These are phyloP conservation scores for Baccha elongata DNA, from an alignment of 2,888 invertebrate genomes.

Conservation along the genomic window DNA sequence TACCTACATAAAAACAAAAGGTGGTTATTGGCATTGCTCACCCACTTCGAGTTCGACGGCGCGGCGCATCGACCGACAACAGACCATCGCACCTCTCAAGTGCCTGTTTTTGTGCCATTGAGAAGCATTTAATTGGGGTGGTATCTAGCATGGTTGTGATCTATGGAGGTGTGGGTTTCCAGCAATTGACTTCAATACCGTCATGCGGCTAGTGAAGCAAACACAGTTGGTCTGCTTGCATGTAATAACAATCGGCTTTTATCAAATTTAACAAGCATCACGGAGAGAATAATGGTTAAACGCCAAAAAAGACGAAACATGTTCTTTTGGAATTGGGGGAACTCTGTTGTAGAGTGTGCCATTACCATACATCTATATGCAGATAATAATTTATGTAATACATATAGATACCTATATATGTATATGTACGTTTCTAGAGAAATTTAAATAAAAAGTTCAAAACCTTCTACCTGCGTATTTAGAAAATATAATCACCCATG, in stretches of 20 bases:
- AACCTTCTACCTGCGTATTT: too few relatives aligned
- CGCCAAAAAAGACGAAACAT: constrained; percentile 54
- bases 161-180: constrained; percentile 42
- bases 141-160: constrained; percentile 24
- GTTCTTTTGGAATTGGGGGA: neutral
- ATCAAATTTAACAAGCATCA: constrained; percentile 76
- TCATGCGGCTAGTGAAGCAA: constrained; percentile 53
- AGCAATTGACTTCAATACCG: constrained; percentile 57
- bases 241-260: constrained; percentile 76
- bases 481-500: too few relatives aligned
- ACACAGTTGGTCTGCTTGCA: constrained; percentile 67
- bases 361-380: too few relatives aligned
- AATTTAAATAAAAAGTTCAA: too few relatives aligned
- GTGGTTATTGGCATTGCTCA: too few relatives aligned
- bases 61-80: too few relatives aligned
- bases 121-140: constrained; percentile 63
- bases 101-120: constrained; percentile 14
- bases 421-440: too few relatives aligned
- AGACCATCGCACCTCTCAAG: constrained; percentile 52
- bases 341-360: neutral
- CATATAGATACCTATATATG: too few relatives aligned
- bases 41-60: neutral
- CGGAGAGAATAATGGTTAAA: constrained; percentile 57
- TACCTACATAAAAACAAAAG: constrained; percentile 21
- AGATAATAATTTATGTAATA: too few relatives aligned